Percentiles rank a stretch among this genome's conserved stretches.
Conservation (phyloP, 1,140 invertebrate species). For the Heliconius melpomene region DNA sequence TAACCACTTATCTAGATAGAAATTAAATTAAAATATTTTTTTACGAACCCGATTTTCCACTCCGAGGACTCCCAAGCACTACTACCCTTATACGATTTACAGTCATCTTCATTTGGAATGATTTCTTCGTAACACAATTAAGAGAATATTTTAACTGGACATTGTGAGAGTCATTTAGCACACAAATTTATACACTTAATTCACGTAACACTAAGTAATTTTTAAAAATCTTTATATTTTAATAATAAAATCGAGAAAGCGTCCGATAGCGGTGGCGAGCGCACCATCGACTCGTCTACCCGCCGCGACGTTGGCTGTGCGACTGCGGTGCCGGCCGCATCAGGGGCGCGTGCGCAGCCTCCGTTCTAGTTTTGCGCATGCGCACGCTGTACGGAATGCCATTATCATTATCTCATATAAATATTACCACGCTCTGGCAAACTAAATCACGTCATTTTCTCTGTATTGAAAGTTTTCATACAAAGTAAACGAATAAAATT, state of each 20-base stretch:
- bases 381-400: slow-evolving; percentile 54
- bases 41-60: slow-evolving; percentile 86
- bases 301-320: slow-evolving; percentile 65
- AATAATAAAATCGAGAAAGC: slow-evolving; percentile 48
- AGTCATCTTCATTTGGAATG: slow-evolving; percentile 79
- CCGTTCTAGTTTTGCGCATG: slow-evolving; percentile 58
- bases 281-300: slow-evolving; percentile 48
- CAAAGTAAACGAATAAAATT: neutral
- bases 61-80: slow-evolving; percentile 85
- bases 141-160: slow-evolving; percentile 52
- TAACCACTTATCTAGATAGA: neutral
- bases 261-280: slow-evolving; percentile 45
- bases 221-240: slow-evolving; percentile 33
- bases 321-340: slow-evolving; percentile 59
- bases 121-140: slow-evolving; percentile 57
- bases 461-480: slow-evolving; percentile 28
- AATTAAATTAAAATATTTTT: neutral
- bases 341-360: slow-evolving; percentile 64
- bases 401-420: slow-evolving; percentile 51
- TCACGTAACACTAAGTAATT: slow-evolving; percentile 49
- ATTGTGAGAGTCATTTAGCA: slow-evolving; percentile 48
- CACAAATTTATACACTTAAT: slow-evolving; percentile 54
- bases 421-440: slow-evolving; percentile 36
- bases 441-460: slow-evolving; percentile 34
- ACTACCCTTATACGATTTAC: slow-evolving; percentile 87